These are phyloP conservation scores for Eubasilissa splendida DNA, from an alignment of 2,888 invertebrate genomes.

Conservation along the genomic window DNA sequence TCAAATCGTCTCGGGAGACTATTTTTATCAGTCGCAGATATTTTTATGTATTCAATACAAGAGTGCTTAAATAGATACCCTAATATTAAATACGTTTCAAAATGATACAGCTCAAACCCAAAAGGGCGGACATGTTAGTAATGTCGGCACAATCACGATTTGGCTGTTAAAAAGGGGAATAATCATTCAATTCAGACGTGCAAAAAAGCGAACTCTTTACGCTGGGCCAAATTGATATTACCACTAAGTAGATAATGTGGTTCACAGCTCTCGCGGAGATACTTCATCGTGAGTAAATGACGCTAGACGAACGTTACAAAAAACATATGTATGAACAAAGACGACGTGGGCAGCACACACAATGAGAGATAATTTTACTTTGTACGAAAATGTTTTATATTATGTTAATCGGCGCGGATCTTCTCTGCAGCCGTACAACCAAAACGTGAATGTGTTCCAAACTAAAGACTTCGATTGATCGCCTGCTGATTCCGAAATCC, in stretches of 20 bases:
- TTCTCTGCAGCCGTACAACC: not conserved
- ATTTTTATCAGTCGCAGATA: too few species aligned
- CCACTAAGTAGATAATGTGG: not conserved
- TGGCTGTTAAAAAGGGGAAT: not conserved
- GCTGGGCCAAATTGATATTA: not conserved
- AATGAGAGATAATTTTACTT: not conserved
- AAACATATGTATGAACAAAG: not conserved
- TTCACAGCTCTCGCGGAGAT: not conserved
- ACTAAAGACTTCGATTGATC: constrained; percentile 11
- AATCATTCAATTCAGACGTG: constrained; percentile 5
- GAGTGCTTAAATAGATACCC: too few species aligned
- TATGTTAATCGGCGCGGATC: constrained; percentile 5
- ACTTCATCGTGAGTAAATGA: not conserved
- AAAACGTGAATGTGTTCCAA: not conserved
- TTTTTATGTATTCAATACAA: too few species aligned
- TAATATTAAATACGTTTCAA: too few species aligned
- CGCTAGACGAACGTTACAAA: not conserved
- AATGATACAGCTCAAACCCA: too few species aligned
- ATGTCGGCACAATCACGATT: not conserved
- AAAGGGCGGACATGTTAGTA: not conserved
- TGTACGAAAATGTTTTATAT: not conserved
- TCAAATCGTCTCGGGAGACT: too few species aligned
- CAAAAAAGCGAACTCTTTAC: not conserved
- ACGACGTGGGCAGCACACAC: not conserved
- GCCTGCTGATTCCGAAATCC: constrained; percentile 1